Base-by-base conservation (phyloP, 2,888 invertebrate genomes). In the Sminthurinus aureus region DNA sequence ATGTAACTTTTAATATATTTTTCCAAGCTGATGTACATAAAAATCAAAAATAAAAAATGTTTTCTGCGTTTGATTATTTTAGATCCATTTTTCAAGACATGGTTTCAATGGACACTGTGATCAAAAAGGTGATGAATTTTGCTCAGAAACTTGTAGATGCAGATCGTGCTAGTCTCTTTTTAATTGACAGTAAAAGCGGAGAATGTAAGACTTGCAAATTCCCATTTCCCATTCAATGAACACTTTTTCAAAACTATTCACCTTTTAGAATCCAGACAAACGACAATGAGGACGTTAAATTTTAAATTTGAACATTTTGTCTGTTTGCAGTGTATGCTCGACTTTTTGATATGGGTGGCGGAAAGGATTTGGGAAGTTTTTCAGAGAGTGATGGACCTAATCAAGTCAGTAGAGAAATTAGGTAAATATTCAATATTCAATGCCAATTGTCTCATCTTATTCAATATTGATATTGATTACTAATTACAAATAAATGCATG, bases 11-110 rank as follows among this genome's bases (percentile, higher is more conserved):
- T 51, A 52, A 11, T 22, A 75, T 15, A 52, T 20, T 77, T 1
- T 22, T 38, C 38, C 38, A 38, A 38, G 38, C 6, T 38, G n/a
- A n/a, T 75, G 4, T 52, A 50, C 12, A 26, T 12, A 0, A 38
- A 12, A 50, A 15, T 38, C 38, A 38, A n/a, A 26, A 81, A 0
- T 24, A 20, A 18, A 18, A 38, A 38, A 38, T 38, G 6, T 38
- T 38, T 38, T 38, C 38, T 38, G 13, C 82, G 24, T 83, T 22
- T 4, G 13, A 51, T 77, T 8, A 18, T 69, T 58, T 13, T 50
- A 96, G 96, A 90, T 95, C 95, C 12, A 95, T 96, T 89, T 96
- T 96, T 89, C 95, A 96, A 91, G 95, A 96, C 89, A 96, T 96
- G 93, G 94, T 95, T 20, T 87, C 87, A 85, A 88, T 88, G 88